These are phyloP conservation scores for Platypus cylindrus DNA, from an alignment of 2,888 invertebrate genomes.

Conservation along the genomic window DNA sequence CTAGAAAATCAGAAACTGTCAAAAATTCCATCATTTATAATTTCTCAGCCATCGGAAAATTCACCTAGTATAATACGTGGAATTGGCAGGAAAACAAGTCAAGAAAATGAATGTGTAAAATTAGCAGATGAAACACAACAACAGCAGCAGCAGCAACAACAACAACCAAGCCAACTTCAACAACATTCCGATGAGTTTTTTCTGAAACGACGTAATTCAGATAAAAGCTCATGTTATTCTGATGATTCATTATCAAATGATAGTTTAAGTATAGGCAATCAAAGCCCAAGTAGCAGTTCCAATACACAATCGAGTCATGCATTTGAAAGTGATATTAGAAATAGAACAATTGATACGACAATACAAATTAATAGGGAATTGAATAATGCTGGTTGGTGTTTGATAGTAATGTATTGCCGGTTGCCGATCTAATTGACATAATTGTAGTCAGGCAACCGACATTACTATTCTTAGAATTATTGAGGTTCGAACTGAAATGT, in stretches of 20 bases:
- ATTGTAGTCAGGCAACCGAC: no score
- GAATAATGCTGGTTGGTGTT: conserved; percentile 22
- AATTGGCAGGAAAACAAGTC: conserved; percentile 45
- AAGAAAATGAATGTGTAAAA: conserved; percentile 40
- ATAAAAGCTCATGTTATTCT: conserved; percentile 57
- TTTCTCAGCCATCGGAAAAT: conserved; percentile 60
- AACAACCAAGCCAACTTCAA: no score
- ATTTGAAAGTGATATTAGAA: conserved; percentile 27
- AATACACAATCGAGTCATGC: conserved; percentile 32
- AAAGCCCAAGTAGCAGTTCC: conserved; percentile 33
- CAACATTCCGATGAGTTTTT: conserved; percentile 33
- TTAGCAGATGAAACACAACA: conserved; percentile 9
- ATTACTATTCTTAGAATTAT: not conserved
- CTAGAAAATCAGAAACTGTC: conserved; percentile 44
- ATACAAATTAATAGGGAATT: conserved; percentile 30
- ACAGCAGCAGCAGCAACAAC: conserved; percentile 8
- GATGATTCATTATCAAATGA: conserved; percentile 65
- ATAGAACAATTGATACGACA: conserved; percentile 24
- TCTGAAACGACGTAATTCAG: conserved; percentile 48
- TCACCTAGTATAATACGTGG: conserved; percentile 73
- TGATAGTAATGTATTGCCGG: no score
- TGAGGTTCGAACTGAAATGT: not conserved
- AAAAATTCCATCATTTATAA: conserved; percentile 48
- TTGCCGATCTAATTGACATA: no score
- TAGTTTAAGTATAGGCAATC: conserved; percentile 33